Percentiles rank a stretch among this genome's conserved stretches.
These are phyloP conservation scores for Tribolium freemani DNA, from an alignment of 2,888 invertebrate species.

Conservation along the genomic window DNA sequence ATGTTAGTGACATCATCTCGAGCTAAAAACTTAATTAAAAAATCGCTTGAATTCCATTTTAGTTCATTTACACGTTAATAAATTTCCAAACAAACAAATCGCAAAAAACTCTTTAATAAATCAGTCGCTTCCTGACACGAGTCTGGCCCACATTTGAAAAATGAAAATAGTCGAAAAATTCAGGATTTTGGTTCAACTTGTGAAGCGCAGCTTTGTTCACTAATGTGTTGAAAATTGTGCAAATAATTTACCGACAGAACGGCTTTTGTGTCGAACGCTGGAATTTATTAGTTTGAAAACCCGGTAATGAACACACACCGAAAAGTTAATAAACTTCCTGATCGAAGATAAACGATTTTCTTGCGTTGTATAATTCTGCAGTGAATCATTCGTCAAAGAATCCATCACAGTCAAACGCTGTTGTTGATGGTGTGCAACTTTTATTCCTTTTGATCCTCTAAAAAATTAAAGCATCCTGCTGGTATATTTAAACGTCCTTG, in stretches of 20 bases:
- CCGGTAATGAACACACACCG: neutral
- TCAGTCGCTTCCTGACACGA: no score
- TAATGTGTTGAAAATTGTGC: neutral
- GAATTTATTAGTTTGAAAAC: neutral
- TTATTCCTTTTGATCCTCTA: no score
- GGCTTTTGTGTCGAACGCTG: neutral
- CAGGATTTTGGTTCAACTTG: neutral
- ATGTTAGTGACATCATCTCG: neutral
- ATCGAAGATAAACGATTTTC: neutral
- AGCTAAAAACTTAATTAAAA: neutral
- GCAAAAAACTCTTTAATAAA: no score
- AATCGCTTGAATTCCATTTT: neutral
- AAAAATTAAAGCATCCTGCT: constrained; percentile 37
- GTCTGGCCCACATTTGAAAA: no score
- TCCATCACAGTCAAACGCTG: neutral
- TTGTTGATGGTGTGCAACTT: constrained; percentile 15
- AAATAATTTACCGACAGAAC: neutral
- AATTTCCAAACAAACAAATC: neutral
- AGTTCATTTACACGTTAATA: neutral
- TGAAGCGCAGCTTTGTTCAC: neutral
- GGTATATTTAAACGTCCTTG: constrained; percentile 45
- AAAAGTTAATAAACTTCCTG: neutral
- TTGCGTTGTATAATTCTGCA: neutral
- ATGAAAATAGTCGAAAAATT: no score
- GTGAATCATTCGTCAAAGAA: neutral